Base-by-base conservation (phyloP, 2,113 vertebrate genomes). In the Poeciliopsis retropinna region DNA sequence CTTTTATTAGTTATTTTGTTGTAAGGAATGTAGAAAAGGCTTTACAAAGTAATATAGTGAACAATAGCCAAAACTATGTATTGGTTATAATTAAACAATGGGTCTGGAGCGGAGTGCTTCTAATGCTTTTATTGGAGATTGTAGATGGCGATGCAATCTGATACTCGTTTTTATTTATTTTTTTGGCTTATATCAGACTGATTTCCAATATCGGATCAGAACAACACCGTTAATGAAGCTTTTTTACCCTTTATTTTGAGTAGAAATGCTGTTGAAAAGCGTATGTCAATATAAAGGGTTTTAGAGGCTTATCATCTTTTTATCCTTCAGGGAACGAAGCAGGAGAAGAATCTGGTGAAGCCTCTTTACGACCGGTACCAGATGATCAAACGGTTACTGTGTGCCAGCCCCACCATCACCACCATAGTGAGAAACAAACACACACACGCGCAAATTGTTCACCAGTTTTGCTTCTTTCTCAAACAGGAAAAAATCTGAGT, bases 351-450 rank as follows among this genome's bases (percentile, higher is more conserved):
- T 87, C 92, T 96, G 82, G 96, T 97, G 91, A 98, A 98, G 85
- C 97, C 97, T 29, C 94, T 98, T 30, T 98, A 97, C 0, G 96
- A 98, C 87, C 88, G 97, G 86, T 98, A 97, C 88, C 95, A 96
- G 91, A 96, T 96, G 91, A 95, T 98, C 89, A 98, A 98, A 86
- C 97, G 95, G 67, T 90, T 97, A 19, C 93, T 98, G 15, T 96
- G 96, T 28, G 87, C 93, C 13, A 95, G 94, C n/a, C 95, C 97
- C 22, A 90, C 96, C 72, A 96, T 99, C 86, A 95, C 95, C 69
- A 97, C 97, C 57, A 99, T 98, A 84, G 97, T 99, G 93, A 96
- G 97, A 61, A 7, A 67, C 14, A 17, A 47, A 47, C 63, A 63
- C 61, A 63, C 61, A 63, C 61, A 32, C 29, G 17, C 61, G 31